Conservation (phyloP, 2,113 vertebrate species). For the Chiloscyllium plagiosum region DNA sequence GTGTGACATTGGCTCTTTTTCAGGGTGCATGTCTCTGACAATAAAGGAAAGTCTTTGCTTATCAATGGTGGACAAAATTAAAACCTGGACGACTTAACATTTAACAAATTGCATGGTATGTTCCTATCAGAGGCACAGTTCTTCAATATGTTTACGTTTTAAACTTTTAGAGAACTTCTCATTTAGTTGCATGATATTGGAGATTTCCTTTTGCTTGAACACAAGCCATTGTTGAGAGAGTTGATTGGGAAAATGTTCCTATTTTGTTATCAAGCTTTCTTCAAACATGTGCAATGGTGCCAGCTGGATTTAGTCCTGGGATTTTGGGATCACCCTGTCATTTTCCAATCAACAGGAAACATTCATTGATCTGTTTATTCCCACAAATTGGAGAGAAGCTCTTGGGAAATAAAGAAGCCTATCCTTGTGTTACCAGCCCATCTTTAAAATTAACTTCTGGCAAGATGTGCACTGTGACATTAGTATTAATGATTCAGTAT, state of each 20-base stretch:
- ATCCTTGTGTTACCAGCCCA: constrained; percentile 52
- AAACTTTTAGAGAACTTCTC: not conserved
- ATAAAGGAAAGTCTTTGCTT: not conserved
- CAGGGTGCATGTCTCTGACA: not conserved
- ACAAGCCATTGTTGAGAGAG: not conserved
- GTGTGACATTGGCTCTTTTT: not conserved
- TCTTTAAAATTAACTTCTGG: constrained; percentile 68
- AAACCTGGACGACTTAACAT: not conserved
- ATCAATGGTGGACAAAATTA: not conserved
- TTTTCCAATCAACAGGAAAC: constrained; percentile 65
- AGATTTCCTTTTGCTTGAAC: not conserved
- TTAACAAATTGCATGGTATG: not conserved
- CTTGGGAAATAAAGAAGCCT: constrained; percentile 69
- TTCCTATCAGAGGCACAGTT: not conserved
- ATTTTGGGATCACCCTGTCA: constrained; percentile 60
- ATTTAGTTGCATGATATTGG: not conserved
- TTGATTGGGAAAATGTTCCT: not conserved
- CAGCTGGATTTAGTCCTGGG: constrained; percentile 59
- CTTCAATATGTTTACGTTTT: not conserved
- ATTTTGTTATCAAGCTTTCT: constrained; percentile 57
- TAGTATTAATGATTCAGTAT: constrained; percentile 57
- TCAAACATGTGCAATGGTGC: constrained; percentile 65
- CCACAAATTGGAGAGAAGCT: constrained; percentile 65
- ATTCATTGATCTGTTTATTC: constrained; percentile 67
- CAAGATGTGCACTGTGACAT: constrained; percentile 65